Evolutionary conservation across 1,140 invertebrate species (phyloP), one percentile per base, ranked within the genome.

Genomic region (Mesaphorura yosii): DNA sequence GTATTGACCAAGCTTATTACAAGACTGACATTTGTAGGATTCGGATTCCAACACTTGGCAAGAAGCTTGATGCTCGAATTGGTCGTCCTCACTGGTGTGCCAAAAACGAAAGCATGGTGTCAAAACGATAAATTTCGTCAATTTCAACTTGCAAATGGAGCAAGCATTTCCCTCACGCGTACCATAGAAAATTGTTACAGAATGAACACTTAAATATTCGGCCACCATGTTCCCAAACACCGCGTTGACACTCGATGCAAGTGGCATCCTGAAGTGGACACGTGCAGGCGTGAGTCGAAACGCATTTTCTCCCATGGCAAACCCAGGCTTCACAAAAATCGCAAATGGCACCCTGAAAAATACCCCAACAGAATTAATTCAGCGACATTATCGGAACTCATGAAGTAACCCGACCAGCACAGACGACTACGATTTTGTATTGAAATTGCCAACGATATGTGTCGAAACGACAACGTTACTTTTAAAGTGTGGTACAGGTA

Each of bases 51-150:
- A 69, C 41, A 92, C 84, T 75, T 94, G 91, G 68, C 92, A 97
- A 1, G 87, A 93, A 7, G 92, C 92, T 74, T 97, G 92, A 73
- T 97, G 92, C 68, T 97, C 92, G 76, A 97, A 96, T 71, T 97
- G 92, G 72, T 97, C 92, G 73, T 97, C 92, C 73, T 97, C 92
- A 72, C 92, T n/a, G n/a, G n/a, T n/a, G n/a, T n/a, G n/a, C n/a
- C n/a, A n/a, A n/a, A 96, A 1, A 96, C 74, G 66, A 84, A 91
- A 47, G 80, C 84, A 63, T 34, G 10, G n/a, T n/a, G n/a, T n/a
- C n/a, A n/a, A n/a, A n/a, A n/a, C n/a, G n/a, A n/a, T n/a, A n/a
- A n/a, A n/a, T n/a, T n/a, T n/a, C n/a, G n/a, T n/a, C n/a, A n/a
- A n/a, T n/a, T n/a, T n/a, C n/a, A n/a, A n/a, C n/a, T n/a, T n/a